phyloP scores from a whole-genome alignment of 37 sponge, comb jelly and placozoan species.

The Chondrosia reniformis region DNA sequence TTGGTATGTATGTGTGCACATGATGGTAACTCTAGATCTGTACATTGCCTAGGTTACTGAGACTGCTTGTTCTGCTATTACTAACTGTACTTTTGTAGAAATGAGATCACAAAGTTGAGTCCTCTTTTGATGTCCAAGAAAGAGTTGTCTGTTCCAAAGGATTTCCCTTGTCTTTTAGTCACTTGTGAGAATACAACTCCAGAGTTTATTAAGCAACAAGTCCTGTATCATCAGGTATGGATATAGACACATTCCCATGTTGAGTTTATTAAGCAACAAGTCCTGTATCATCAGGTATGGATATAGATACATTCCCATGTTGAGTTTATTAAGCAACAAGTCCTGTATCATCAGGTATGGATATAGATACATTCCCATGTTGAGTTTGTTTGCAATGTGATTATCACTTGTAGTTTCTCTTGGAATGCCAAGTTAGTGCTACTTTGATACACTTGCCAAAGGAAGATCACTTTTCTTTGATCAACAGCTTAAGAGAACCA shows the following conservation, averaged over 20 bases:
- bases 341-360: constrained; percentile 14
- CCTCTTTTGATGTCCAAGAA: not conserved
- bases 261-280: constrained; percentile 32
- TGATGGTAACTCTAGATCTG: not conserved
- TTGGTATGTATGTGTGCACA: not conserved
- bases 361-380: not conserved
- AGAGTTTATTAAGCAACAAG: constrained; percentile 37
- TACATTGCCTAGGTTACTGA: not conserved
- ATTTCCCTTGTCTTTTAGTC: constrained; percentile 20
- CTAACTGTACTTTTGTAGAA: constrained; percentile 17
- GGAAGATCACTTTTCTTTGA: constrained; percentile 47
- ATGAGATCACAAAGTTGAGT: constrained; percentile 41
- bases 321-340: constrained; percentile 32
- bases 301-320: not conserved
- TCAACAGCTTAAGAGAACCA: constrained; percentile 15
- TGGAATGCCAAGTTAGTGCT: not conserved
- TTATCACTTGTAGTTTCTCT: not conserved
- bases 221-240: constrained; percentile 30
- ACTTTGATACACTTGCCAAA: not conserved
- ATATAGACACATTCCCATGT: not conserved
- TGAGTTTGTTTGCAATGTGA: not conserved
- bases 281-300: constrained; percentile 21
- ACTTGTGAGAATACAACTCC: constrained; percentile 40
- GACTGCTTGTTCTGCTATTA: not conserved
- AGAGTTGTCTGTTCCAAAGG: not conserved